Percentiles rank a stretch among this genome's conserved stretches.
These are phyloP conservation scores for Calosoma granatense DNA, from an alignment of 1,140 invertebrate genomes.

Conservation along the genomic window DNA sequence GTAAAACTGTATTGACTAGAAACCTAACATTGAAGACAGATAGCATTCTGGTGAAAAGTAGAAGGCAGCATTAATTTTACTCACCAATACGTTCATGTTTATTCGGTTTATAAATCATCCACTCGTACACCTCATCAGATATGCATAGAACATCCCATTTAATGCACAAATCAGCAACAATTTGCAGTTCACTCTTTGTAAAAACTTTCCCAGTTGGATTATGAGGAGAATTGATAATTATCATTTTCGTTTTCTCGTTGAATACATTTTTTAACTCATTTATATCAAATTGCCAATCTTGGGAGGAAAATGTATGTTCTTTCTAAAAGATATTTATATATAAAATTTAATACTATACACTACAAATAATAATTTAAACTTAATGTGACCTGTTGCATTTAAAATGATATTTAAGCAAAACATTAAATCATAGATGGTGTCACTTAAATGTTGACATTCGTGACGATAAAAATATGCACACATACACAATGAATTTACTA, in stretches of 20 bases:
- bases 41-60: background rate
- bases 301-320: conserved; percentile 40
- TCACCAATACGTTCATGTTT: conserved; percentile 83
- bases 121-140: conserved; percentile 95
- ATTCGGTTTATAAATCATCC: conserved; percentile 75
- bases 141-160: conserved; percentile 84
- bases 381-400: background rate
- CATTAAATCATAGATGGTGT: too few species aligned
- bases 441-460: too few species aligned
- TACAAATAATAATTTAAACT: too few species aligned
- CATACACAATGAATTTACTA: too few species aligned
- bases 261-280: conserved; percentile 76
- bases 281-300: conserved; percentile 80
- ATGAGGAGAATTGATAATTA: conserved; percentile 91
- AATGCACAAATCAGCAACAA: conserved; percentile 76
- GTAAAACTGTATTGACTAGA: conserved; percentile 14
- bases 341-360: too few species aligned
- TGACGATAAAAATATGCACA: background rate
- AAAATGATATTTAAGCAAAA: too few species aligned
- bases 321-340: conserved; percentile 5
- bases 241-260: conserved; percentile 80
- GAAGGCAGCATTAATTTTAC: conserved; percentile 15
- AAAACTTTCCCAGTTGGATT: conserved; percentile 91
- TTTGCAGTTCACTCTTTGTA: conserved; percentile 51
- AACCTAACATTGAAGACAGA: background rate